phyloP scores from a whole-genome alignment of 2,797 vertebrate genomes.

The Eidolon dupreanum region DNA sequence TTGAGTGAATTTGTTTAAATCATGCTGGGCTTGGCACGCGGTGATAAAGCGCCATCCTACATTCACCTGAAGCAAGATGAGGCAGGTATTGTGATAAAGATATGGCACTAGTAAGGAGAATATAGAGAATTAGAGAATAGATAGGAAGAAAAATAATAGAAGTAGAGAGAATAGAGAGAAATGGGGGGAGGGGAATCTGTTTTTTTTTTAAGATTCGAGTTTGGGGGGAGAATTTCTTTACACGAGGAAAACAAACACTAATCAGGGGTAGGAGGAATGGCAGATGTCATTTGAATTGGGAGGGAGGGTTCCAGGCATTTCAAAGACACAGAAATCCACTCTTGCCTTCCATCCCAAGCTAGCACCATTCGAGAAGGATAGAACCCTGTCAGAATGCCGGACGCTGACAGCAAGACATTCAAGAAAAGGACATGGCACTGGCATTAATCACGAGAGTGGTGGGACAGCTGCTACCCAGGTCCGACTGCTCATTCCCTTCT shows the following conservation, averaged over 20 bases:
- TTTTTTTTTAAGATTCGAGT: neutral
- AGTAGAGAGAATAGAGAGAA: neutral
- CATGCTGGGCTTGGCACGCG: fast-evolving
- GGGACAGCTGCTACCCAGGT: fast-evolving
- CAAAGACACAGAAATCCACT: fast-evolving
- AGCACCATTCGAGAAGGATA: neutral
- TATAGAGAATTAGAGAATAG: fast-evolving
- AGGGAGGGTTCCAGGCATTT: fast-evolving
- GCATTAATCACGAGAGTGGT: fast-evolving
- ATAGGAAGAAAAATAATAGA: too few relatives aligned
- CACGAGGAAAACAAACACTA: neutral
- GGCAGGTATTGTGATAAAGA: neutral
- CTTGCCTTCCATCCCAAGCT: neutral
- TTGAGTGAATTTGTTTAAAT: neutral
- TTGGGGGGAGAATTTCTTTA: neutral
- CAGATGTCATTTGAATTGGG: fast-evolving
- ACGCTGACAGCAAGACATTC: neutral
- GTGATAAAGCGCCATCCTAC: fast-evolving
- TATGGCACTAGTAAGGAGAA: fast-evolving
- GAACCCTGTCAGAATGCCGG: neutral
- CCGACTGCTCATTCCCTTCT: fast-evolving
- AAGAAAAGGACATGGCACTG: fast-evolving
- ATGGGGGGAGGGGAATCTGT: fast-evolving
- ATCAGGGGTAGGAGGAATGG: neutral
- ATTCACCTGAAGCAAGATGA: fast-evolving